A percentile compares a stretch with the other conserved stretches of the same genome.
Conservation (phyloP, 2,888 invertebrate species). For the Andricus quercusramuli region DNA sequence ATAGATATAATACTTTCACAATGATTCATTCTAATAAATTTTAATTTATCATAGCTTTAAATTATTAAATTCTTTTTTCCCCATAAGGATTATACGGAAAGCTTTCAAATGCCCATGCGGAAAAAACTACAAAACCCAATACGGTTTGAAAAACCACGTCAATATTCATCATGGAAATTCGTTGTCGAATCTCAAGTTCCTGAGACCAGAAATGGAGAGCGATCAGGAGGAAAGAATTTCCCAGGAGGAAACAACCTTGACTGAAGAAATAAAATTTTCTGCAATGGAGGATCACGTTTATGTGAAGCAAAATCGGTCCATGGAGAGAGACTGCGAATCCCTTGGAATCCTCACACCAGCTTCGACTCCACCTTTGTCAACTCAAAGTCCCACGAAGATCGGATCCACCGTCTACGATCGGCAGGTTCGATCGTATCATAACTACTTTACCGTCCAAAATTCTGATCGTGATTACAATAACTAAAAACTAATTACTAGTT, state of each 20-base stretch:
- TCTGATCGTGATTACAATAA: slow-evolving; percentile 20
- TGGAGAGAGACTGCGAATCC: slow-evolving; percentile 63
- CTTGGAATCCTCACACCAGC: slow-evolving; percentile 74
- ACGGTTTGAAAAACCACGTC: slow-evolving; percentile 88
- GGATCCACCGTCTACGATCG: slow-evolving; percentile 44
- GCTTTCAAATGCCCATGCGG: slow-evolving; percentile 91
- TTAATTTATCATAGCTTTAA: too few relatives aligned
- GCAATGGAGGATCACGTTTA: slow-evolving; percentile 73
- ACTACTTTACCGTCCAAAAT: slow-evolving; percentile 44
- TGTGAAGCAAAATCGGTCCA: slow-evolving; percentile 65
- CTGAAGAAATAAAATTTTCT: slow-evolving; percentile 58
- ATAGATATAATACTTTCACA: too few relatives aligned
- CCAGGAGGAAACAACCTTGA: background rate
- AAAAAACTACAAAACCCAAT: slow-evolving; percentile 91
- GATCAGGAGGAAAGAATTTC: slow-evolving; percentile 40
- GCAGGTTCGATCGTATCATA: slow-evolving; percentile 43
- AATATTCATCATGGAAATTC: slow-evolving; percentile 76
- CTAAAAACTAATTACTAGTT: slow-evolving; percentile 45
- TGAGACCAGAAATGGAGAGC: slow-evolving; percentile 52
- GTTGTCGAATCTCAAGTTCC: slow-evolving; percentile 47
- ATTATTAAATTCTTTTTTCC: slow-evolving; percentile 13
- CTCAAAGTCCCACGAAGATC: slow-evolving; percentile 55
- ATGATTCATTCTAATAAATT: too few relatives aligned
- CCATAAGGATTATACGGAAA: slow-evolving; percentile 84
- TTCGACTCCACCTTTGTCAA: slow-evolving; percentile 65